Evolutionary conservation across 2,113 vertebrate species (phyloP).

Genomic region (Lophura nycthemera): DNA sequence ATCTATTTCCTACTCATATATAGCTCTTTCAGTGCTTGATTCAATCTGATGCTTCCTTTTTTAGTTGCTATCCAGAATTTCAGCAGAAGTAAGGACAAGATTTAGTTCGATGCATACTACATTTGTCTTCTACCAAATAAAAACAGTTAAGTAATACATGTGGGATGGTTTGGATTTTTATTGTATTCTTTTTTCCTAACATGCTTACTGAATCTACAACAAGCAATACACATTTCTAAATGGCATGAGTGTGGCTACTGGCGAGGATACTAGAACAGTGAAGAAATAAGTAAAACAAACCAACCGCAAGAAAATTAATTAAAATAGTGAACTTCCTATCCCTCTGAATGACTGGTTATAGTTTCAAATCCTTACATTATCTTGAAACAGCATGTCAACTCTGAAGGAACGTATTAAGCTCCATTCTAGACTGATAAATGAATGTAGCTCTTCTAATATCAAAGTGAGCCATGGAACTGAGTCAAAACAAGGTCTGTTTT

Average conservation of each 20-base stretch:
- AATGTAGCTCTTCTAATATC: neutral
- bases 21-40: neutral
- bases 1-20: neutral
- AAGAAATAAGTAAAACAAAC: neutral
- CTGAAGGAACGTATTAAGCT: neutral
- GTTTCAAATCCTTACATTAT: neutral
- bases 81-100: neutral
- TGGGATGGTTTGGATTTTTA: neutral
- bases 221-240: neutral
- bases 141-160: neutral
- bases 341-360: neutral
- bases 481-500: neutral
- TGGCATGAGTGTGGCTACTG: neutral
- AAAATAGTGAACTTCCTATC: neutral
- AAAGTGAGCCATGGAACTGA: neutral
- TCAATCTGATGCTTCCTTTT: neutral
- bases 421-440: neutral
- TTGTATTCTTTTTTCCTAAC: rapidly evolving
- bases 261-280: neutral
- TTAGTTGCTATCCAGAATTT: neutral
- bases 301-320: neutral
- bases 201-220: neutral
- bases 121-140: neutral
- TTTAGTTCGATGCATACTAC: neutral
- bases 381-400: neutral